Evolutionary conservation across 2,113 vertebrate species (phyloP).

Genomic region (Seriola rivoliana): DNA sequence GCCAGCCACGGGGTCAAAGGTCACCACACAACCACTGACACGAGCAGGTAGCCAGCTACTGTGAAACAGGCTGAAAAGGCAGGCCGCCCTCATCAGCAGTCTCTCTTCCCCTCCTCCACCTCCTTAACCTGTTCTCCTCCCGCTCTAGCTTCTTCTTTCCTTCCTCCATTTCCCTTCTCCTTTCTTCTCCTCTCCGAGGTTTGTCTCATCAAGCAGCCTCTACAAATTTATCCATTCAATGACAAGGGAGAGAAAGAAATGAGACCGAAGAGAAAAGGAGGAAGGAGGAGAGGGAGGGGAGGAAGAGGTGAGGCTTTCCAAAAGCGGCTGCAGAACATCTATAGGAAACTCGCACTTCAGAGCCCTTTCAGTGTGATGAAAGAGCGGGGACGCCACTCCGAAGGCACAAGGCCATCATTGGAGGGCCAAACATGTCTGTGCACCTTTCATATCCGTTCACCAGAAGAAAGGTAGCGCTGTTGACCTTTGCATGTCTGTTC

Average conservation of each 20-base stretch:
- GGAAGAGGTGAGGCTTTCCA: conserved; percentile 54
- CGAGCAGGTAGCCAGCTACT: conserved; percentile 76
- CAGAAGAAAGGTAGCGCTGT: conserved; percentile 36
- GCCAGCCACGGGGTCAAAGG: conserved; percentile 75
- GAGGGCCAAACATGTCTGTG: conserved; percentile 29
- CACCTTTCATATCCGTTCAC: conserved; percentile 24
- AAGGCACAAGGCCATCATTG: conserved; percentile 27
- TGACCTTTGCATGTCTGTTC: conserved; percentile 56
- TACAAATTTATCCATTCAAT: conserved; percentile 51
- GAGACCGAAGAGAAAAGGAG: conserved; percentile 22
- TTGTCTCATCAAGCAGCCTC: conserved; percentile 27
- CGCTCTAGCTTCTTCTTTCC: neutral
- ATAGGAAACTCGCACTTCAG: conserved; percentile 61
- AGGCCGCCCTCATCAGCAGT: neutral
- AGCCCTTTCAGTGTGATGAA: conserved; percentile 46
- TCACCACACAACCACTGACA: conserved; percentile 71
- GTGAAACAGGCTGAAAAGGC: conserved; percentile 56
- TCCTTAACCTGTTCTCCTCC: conserved; percentile 25
- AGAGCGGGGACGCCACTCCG: conserved; percentile 1
- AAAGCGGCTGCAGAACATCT: conserved; percentile 42
- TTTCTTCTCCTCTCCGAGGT: conserved; percentile 10
- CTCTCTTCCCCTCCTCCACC: conserved; percentile 21
- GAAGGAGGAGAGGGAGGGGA: conserved; percentile 31
- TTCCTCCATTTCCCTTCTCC: neutral
- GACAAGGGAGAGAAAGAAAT: conserved; percentile 29